A percentile compares a stretch with the other conserved stretches of the same genome.
phyloP scores from a whole-genome alignment of 2,888 invertebrate genomes.

The Deroplatys truncata region DNA sequence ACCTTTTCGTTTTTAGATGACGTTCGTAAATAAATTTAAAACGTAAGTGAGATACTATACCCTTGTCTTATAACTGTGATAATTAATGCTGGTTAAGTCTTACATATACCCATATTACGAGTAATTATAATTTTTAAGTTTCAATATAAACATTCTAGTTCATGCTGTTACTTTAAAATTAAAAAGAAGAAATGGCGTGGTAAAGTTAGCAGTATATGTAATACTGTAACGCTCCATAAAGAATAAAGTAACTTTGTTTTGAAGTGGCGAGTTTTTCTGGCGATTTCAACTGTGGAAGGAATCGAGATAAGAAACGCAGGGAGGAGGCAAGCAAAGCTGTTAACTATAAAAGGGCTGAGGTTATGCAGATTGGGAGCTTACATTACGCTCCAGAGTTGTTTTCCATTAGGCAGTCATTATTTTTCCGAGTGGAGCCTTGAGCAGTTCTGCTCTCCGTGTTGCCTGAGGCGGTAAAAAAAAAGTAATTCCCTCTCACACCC shows the following conservation, averaged over 20 bases:
- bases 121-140: too few relatives aligned
- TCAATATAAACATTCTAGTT: too few relatives aligned
- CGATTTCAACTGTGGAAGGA: neutral
- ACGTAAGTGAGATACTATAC: too few relatives aligned
- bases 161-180: too few relatives aligned
- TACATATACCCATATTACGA: too few relatives aligned
- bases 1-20: too few relatives aligned
- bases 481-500: neutral
- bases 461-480: neutral
- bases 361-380: conserved; percentile 1
- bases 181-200: too few relatives aligned
- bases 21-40: too few relatives aligned
- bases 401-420: conserved; percentile 10
- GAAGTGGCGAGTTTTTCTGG: neutral
- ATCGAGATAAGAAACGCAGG: neutral
- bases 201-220: too few relatives aligned
- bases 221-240: neutral
- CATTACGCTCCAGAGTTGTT: conserved; percentile 2
- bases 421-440: neutral
- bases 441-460: neutral
- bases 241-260: neutral
- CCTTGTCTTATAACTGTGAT: too few relatives aligned
- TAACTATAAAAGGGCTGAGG: neutral
- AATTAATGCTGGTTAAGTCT: too few relatives aligned
- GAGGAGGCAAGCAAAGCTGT: neutral